These are phyloP conservation scores for Xestia c-nigrum DNA, from an alignment of 2,888 invertebrate species.

Conservation along the genomic window DNA sequence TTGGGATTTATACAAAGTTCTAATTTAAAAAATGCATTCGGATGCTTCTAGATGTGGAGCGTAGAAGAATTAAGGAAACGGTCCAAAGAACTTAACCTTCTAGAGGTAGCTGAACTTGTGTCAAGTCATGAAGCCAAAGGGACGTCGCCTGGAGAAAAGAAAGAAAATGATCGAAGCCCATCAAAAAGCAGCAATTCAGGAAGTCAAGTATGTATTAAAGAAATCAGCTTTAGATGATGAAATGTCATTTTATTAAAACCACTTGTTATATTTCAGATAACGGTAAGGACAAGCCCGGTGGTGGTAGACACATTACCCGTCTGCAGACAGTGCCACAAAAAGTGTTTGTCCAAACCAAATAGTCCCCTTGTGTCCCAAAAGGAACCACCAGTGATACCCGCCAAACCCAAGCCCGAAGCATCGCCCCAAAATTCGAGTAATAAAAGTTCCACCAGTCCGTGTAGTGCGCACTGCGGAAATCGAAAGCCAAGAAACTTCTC, in stretches of 20 bases:
- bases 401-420: conserved; percentile 81
- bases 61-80: conserved; percentile 93
- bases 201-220: conserved; percentile 92
- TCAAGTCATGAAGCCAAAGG: conserved; percentile 79
- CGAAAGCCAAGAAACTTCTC: conserved; percentile 83
- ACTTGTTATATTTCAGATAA: conserved; percentile 90
- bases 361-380: conserved; percentile 88
- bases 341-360: conserved; percentile 92
- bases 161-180: conserved; percentile 92
- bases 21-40: not conserved
- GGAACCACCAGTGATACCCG: conserved; percentile 79
- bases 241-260: conserved; percentile 18
- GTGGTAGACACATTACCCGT: conserved; percentile 93
- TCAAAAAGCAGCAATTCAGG: conserved; percentile 94
- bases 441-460: conserved; percentile 83
- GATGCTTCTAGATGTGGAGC: conserved; percentile 91
- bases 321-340: conserved; percentile 95
- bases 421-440: conserved; percentile 84
- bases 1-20: too few species aligned
- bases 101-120: conserved; percentile 86
- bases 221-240: not conserved
- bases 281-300: conserved; percentile 94
- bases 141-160: conserved; percentile 82
- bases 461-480: conserved; percentile 85
- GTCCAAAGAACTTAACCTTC: conserved; percentile 92